Conservation (phyloP, 2,797 vertebrate species). For the Pipistrellus nathusii region DNA sequence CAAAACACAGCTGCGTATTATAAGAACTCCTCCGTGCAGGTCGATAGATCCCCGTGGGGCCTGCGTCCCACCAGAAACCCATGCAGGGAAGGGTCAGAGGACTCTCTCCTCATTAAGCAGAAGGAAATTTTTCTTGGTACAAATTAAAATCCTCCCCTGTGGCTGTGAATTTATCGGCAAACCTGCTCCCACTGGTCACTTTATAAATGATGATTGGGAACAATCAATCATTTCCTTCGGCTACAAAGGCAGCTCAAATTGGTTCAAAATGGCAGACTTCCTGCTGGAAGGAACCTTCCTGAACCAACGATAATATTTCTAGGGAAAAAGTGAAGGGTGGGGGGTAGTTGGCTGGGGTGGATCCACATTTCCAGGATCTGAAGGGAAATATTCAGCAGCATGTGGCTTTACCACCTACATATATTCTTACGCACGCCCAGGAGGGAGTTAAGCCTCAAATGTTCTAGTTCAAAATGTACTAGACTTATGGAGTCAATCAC, state of each 20-base stretch:
- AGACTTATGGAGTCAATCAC: too few relatives aligned
- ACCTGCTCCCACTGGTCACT: not conserved
- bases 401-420: not conserved
- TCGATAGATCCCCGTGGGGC: not conserved
- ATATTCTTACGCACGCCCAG: not conserved
- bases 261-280: not conserved
- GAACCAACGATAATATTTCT: not conserved
- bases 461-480: not conserved
- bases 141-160: slow-evolving; percentile 10
- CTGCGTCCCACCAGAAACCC: not conserved
- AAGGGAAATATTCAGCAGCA: not conserved
- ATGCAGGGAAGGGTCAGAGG: not conserved
- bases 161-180: not conserved
- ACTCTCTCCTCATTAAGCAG: not conserved
- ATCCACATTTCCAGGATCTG: not conserved
- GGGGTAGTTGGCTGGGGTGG: not conserved
- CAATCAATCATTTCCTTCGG: slow-evolving; percentile 31
- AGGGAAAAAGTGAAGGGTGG: not conserved
- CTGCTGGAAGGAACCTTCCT: not conserved
- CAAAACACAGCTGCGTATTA: not conserved
- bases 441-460: not conserved
- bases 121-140: slow-evolving; percentile 22
- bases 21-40: not conserved
- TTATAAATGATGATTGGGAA: not conserved
- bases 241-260: not conserved